Conservation (phyloP, 2,888 invertebrate genomes). For the Octonoba sinensis region DNA sequence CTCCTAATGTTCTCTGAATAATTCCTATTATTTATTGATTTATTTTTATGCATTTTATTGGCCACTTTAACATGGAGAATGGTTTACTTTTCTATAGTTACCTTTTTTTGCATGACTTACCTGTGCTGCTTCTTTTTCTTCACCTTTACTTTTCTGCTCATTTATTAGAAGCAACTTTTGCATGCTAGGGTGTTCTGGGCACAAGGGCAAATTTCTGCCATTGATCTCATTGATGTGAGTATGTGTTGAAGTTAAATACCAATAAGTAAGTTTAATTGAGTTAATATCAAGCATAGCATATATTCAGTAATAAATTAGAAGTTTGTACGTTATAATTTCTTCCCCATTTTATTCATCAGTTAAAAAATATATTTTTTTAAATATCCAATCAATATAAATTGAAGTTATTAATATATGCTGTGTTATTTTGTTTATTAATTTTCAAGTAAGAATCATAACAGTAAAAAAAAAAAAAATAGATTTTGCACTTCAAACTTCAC, state of each 20-base stretch:
- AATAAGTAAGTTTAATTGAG: too few relatives aligned
- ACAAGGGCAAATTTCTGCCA: constrained; percentile 55
- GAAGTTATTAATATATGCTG: too few relatives aligned
- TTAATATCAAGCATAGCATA: too few relatives aligned
- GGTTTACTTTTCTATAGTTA: constrained; percentile 31
- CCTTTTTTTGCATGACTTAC: constrained; percentile 60
- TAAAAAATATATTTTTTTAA: too few relatives aligned
- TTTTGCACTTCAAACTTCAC: too few relatives aligned
- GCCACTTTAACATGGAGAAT: constrained; percentile 36
- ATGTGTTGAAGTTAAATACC: neutral
- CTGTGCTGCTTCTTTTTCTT: constrained; percentile 48
- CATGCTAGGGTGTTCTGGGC: constrained; percentile 66
- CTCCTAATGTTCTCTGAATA: neutral
- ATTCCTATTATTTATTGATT: neutral
- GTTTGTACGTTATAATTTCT: too few relatives aligned
- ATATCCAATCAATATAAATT: too few relatives aligned
- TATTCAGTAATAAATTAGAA: too few relatives aligned
- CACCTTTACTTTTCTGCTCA: constrained; percentile 50
- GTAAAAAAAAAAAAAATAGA: too few relatives aligned
- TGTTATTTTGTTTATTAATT: too few relatives aligned
- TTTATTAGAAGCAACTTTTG: constrained; percentile 66
- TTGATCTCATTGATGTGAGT: constrained; percentile 65
- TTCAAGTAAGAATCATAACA: too few relatives aligned
- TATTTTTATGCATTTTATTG: constrained; percentile 2
- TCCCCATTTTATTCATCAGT: too few relatives aligned